These are phyloP conservation scores for Cryptus viduatorius DNA, from an alignment of 2,888 invertebrate species.

Conservation along the genomic window DNA sequence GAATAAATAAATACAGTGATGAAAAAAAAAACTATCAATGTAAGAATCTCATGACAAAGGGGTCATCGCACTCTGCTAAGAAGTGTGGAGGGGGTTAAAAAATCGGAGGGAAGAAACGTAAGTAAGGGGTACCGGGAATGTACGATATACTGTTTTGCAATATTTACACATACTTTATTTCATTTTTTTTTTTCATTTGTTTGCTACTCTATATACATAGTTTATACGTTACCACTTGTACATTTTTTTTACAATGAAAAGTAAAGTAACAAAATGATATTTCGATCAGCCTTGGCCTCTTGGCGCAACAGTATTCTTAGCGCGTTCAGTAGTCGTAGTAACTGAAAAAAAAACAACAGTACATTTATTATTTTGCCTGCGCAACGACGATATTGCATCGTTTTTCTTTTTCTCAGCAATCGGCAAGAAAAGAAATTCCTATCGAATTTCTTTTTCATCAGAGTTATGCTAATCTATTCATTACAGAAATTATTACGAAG, in stretches of 20 bases:
- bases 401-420: neutral
- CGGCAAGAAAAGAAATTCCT: too few relatives aligned
- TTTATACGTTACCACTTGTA: neutral
- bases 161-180: slow-evolving; percentile 13
- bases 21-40: neutral
- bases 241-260: slow-evolving; percentile 1
- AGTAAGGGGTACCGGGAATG: neutral
- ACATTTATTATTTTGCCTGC: neutral
- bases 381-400: neutral
- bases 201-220: neutral
- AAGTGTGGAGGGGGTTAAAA: slow-evolving; percentile 25
- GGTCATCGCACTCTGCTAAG: slow-evolving; percentile 32
- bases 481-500: too few relatives aligned
- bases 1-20: neutral
- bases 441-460: too few relatives aligned
- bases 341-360: slow-evolving; percentile 15
- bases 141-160: neutral
- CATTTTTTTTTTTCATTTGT: neutral
- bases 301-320: neutral
- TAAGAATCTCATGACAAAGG: slow-evolving; percentile 7
- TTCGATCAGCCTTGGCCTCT: slow-evolving; percentile 40
- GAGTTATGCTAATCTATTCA: too few relatives aligned
- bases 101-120: neutral
- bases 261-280: neutral
- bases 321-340: slow-evolving; percentile 28